Conservation (phyloP, 2,797 vertebrate species). For the Hipposideros larvatus region DNA sequence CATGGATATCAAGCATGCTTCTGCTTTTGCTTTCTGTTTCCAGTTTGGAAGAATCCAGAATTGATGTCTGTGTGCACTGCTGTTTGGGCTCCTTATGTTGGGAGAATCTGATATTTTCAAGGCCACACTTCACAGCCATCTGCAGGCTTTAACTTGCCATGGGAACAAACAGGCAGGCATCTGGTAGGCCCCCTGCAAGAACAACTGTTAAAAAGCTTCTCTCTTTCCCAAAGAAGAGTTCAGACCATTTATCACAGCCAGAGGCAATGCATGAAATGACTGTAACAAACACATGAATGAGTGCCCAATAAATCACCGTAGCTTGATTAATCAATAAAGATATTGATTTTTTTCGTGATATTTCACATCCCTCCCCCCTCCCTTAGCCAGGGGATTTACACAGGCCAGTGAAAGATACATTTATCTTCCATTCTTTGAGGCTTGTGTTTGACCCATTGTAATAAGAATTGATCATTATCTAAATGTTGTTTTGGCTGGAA, state of each 20-base stretch:
- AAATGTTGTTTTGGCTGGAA: constrained; percentile 78
- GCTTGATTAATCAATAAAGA: constrained; percentile 76
- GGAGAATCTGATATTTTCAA: neutral
- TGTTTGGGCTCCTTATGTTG: neutral
- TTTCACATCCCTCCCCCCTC: constrained; percentile 61
- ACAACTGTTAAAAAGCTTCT: neutral
- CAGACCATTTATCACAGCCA: constrained; percentile 73
- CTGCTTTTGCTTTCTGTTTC: neutral
- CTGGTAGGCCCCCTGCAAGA: neutral
- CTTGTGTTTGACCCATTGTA: constrained; percentile 78
- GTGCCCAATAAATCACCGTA: constrained; percentile 71
- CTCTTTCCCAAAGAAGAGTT: constrained; percentile 32
- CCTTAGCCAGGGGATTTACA: constrained; percentile 65
- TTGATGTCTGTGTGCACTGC: neutral
- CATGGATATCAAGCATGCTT: neutral
- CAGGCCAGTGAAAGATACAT: constrained; percentile 75
- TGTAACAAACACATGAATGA: constrained; percentile 78
- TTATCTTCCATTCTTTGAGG: constrained; percentile 75
- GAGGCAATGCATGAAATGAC: constrained; percentile 69
- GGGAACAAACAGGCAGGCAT: constrained; percentile 18
- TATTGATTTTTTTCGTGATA: constrained; percentile 80
- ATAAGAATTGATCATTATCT: constrained; percentile 84
- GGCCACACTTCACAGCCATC: neutral
- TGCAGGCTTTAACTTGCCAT: constrained; percentile 25
- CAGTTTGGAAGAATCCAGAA: constrained; percentile 29